Evolutionary conservation across 2,797 vertebrate species (phyloP).

Genomic region (Hyperoplus lanceolatus): DNA sequence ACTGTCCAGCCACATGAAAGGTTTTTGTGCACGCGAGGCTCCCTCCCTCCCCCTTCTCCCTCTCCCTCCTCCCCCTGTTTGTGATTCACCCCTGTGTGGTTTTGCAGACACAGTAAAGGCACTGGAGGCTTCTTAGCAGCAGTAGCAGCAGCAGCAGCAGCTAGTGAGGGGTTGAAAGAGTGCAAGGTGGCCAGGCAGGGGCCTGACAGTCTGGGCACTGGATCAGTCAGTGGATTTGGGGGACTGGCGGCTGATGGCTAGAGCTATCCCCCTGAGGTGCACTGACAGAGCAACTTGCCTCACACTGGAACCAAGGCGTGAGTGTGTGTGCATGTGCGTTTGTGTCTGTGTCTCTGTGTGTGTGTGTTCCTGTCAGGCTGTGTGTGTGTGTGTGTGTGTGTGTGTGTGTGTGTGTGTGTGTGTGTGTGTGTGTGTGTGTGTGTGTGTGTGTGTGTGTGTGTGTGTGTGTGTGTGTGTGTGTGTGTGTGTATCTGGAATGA

Average conservation of each 20-base stretch:
- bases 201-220: slow-evolving; percentile 81
- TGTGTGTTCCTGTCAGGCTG: not conserved
- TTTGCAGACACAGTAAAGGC: slow-evolving; percentile 46
- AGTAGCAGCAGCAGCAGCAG: slow-evolving; percentile 19
- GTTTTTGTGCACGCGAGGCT: not conserved
- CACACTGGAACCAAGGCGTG: slow-evolving; percentile 54
- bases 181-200: slow-evolving; percentile 61
- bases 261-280: slow-evolving; percentile 77
- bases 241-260: slow-evolving; percentile 72
- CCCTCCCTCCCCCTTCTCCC: too few species aligned
- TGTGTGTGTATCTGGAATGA: slow-evolving; percentile 57
- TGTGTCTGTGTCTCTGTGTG: slow-evolving; percentile 6
- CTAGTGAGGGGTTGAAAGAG: slow-evolving; percentile 71
- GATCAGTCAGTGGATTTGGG: slow-evolving; percentile 85
- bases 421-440: too few species aligned
- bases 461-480: slow-evolving; percentile 25
- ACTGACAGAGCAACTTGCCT: slow-evolving; percentile 70
- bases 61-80: not conserved
- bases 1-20: slow-evolving; percentile 34
- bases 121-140: slow-evolving; percentile 36
- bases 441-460: too few species aligned
- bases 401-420: slow-evolving; percentile 21
- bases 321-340: slow-evolving; percentile 21
- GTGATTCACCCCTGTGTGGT: slow-evolving; percentile 5
- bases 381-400: not conserved